Evolutionary conservation across 2,888 invertebrate genomes (phyloP).

Genomic region (Atrina japonica): DNA sequence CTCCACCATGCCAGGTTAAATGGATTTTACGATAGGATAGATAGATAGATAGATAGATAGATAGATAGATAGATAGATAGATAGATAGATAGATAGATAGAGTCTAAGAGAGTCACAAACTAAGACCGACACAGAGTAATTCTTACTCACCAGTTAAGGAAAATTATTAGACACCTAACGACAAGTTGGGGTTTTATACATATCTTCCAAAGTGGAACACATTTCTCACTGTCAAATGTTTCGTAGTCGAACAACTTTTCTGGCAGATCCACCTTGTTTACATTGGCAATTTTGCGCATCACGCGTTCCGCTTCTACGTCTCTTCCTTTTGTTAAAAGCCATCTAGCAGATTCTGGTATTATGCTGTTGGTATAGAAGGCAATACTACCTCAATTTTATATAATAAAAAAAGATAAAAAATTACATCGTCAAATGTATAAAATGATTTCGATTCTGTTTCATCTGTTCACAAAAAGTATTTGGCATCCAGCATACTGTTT

Average conservation of each 20-base stretch:
- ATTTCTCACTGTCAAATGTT: constrained; percentile 23
- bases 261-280: constrained; percentile 35
- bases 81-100: neutral
- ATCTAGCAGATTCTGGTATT: constrained; percentile 41
- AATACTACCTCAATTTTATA: neutral
- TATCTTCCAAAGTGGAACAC: constrained; percentile 33
- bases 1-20: no score
- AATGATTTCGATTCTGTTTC: no score
- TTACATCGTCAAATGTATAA: no score
- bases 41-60: no score
- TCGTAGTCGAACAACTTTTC: constrained; percentile 35
- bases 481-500: no score
- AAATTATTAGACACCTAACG: constrained; percentile 22
- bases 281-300: constrained; percentile 29
- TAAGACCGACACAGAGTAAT: neutral
- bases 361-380: constrained; percentile 27
- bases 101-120: no score
- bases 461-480: no score
- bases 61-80: no score
- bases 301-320: constrained; percentile 34
- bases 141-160: constrained; percentile 37
- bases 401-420: no score
- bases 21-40: no score
- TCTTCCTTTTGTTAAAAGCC: constrained; percentile 37
- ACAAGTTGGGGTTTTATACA: constrained; percentile 20